These are phyloP conservation scores for Sciurus vulgaris DNA, from an alignment of 2,797 vertebrate genomes.

Conservation along the genomic window DNA sequence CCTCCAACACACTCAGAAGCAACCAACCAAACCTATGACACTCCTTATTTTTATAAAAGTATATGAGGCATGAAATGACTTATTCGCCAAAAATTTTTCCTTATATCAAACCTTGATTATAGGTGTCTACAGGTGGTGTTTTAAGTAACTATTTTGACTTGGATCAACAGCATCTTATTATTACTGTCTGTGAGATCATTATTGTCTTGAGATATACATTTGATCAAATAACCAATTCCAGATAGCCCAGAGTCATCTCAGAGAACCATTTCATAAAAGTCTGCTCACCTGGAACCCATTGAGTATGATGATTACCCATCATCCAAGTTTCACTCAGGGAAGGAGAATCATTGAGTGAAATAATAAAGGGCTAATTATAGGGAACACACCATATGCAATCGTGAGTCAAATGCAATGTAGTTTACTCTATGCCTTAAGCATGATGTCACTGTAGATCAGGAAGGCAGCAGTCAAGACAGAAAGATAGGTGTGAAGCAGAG, in stretches of 20 bases:
- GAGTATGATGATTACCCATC: not conserved
- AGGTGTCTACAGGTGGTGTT: not conserved
- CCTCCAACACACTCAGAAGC: not conserved
- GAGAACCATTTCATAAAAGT: not conserved
- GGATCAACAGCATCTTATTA: not conserved
- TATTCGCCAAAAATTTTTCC: not conserved
- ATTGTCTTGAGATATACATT: not conserved
- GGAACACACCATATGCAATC: not conserved
- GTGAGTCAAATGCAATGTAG: not conserved
- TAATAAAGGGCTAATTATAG: not conserved
- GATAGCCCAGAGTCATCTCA: not conserved
- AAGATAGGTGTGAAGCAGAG: not conserved
- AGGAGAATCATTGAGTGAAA: not conserved
- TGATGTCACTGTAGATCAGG: not conserved
- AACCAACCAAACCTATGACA: not conserved
- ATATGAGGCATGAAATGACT: not conserved
- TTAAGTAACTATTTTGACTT: not conserved
- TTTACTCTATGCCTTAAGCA: not conserved
- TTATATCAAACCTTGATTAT: not conserved
- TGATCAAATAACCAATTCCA: not conserved
- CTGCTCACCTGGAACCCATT: not conserved
- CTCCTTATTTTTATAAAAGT: conserved; percentile 17
- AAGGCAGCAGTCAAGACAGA: not conserved
- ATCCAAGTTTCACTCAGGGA: not conserved
- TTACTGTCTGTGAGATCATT: not conserved